Base-by-base conservation (phyloP, 2,797 vertebrate species). In the Lagocephalus sceleratus region DNA sequence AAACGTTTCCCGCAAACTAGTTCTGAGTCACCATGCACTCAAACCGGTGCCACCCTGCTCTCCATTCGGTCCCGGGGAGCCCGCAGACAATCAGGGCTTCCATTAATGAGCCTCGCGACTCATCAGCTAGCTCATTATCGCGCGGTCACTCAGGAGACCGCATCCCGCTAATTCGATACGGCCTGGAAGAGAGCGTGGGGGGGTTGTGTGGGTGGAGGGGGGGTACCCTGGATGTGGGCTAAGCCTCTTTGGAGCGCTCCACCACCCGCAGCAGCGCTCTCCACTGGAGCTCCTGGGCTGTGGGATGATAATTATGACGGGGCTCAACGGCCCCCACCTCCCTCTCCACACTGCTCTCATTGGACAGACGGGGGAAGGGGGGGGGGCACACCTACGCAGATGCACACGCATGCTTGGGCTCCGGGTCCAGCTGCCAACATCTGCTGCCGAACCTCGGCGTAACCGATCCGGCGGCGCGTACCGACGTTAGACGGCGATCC, bases 231-330 rank as follows among this genome's bases (percentile, higher is more conserved):
- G 38, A 50, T 16, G 63, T 71, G 52, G 54, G 41, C 61, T 73
- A 77, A 78, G 67, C 57, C 54, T 68, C 77, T 77, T 81, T 81
- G 52, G 65, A 79, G 73, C 47, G 61, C 66, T 84, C 66, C 55
- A 40, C 77, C 70, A 11, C 78, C 88, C 76, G 73, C 75, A 57
- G 64, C 45, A 60, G 54, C 2, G 21, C 73, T 64, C 47, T 52
- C 25, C 56, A 71, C 70, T 52, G 57, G 42, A 63, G 67, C 60
- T 59, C 68, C 67, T 65, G 58, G 44, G 71, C 70, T 71, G 74
- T 73, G 56, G 66, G 67, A 67, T 74, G 81, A 81, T 87, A 84
- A 85, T 89, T 82, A 87, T 47, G 70, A 82, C 47, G 66, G 70
- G 79, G 75, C 76, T 76, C 57, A 51, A 74, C 56, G 72, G 64